These are phyloP conservation scores for Cepphus grylle DNA, from an alignment of 2,113 vertebrate genomes.

Conservation along the genomic window DNA sequence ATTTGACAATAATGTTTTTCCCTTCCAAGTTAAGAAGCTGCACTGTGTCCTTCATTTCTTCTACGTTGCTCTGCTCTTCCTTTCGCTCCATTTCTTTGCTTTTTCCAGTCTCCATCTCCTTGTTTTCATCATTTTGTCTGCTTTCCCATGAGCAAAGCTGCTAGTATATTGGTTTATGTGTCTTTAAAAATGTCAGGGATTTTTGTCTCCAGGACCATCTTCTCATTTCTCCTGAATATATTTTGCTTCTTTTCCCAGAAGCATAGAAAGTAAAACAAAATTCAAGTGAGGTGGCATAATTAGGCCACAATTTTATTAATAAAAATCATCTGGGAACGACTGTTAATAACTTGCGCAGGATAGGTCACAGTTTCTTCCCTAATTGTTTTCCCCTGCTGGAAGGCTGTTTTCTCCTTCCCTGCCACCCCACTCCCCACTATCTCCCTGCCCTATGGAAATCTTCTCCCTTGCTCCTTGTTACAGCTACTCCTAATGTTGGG, in stretches of 20 bases:
- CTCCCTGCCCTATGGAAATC: neutral
- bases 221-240: neutral
- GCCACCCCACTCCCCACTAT: neutral
- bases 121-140: neutral
- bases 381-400: conserved; percentile 13
- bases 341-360: conserved; percentile 25
- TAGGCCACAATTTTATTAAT: conserved; percentile 56
- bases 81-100: neutral
- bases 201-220: neutral
- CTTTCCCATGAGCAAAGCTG: neutral
- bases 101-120: neutral
- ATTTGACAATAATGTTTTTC: neutral
- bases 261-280: conserved; percentile 14
- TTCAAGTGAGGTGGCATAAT: neutral
- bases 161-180: neutral
- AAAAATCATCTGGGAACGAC: neutral
- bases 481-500: neutral
- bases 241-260: conserved; percentile 20
- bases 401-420: neutral
- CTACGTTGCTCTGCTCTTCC: neutral
- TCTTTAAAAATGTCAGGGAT: neutral
- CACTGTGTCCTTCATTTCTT: neutral
- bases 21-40: neutral
- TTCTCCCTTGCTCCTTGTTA: neutral
- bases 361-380: conserved; percentile 9